A percentile compares a stretch with the other conserved stretches of the same genome.
These are phyloP conservation scores for Anastatus disparis DNA, from an alignment of 1,140 invertebrate genomes.

Conservation along the genomic window DNA sequence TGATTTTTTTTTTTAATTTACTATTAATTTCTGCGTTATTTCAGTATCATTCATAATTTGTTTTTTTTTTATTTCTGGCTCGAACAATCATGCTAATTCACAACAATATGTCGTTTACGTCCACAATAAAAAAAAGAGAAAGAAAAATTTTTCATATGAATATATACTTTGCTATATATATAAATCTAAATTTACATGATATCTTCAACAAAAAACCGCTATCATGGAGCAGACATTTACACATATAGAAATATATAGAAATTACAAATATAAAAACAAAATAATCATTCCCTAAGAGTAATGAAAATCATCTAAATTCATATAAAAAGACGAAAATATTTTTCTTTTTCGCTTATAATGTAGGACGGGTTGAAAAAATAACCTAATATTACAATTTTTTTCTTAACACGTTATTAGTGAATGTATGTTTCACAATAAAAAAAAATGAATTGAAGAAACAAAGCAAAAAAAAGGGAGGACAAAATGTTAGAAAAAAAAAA, in stretches of 20 bases:
- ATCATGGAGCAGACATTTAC: conserved; percentile 63
- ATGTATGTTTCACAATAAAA: conserved; percentile 21
- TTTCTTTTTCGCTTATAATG: conserved; percentile 43
- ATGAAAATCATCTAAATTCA: conserved; percentile 52
- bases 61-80: background rate
- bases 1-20: background rate
- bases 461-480: background rate
- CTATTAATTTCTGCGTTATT: background rate
- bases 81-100: background rate
- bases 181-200: conserved; percentile 64
- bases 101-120: conserved; percentile 12
- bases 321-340: conserved; percentile 58
- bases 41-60: background rate
- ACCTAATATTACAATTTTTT: conserved; percentile 43
- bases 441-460: background rate
- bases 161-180: conserved; percentile 53
- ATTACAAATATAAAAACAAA: conserved; percentile 64
- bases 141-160: conserved; percentile 43
- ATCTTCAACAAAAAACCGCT: conserved; percentile 63
- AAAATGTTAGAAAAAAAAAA: background rate
- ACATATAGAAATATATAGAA: conserved; percentile 60
- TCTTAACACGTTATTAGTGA: conserved; percentile 30
- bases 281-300: conserved; percentile 54
- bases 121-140: conserved; percentile 5
- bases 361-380: conserved; percentile 56